Conservation (phyloP, 2,113 vertebrate genomes). For the Brachypteracias leptosomus region DNA sequence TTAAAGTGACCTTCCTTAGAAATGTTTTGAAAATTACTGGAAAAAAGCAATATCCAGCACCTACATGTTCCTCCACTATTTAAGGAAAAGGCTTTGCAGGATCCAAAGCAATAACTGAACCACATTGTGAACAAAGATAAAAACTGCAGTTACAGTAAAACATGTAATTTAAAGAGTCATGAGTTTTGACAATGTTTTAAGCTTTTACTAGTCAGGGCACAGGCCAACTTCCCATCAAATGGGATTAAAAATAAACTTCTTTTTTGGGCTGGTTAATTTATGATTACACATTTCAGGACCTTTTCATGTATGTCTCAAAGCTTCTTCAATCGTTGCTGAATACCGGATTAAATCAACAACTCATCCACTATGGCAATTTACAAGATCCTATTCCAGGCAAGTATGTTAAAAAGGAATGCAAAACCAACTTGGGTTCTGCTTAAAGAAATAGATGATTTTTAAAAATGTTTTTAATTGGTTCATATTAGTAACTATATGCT, state of each 20-base stretch:
- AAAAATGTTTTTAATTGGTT: accelerated
- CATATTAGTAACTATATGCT: background rate
- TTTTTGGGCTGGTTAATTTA: background rate
- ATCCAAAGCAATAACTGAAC: background rate
- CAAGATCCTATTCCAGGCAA: background rate
- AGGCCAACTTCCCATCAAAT: background rate
- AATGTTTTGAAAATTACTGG: background rate
- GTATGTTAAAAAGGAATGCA: background rate
- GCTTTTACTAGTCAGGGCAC: background rate
- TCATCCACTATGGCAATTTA: background rate
- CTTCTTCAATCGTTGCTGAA: background rate
- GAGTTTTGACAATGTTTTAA: background rate
- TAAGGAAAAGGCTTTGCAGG: background rate
- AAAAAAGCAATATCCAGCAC: background rate
- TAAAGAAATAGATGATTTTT: background rate
- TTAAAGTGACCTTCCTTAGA: background rate
- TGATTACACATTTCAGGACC: background rate
- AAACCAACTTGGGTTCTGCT: background rate
- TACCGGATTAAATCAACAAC: background rate
- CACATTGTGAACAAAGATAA: background rate
- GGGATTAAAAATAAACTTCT: background rate
- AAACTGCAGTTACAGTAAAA: background rate
- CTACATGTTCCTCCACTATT: background rate
- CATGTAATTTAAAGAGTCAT: background rate
- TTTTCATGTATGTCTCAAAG: background rate